Evolutionary conservation across 2,113 vertebrate species (phyloP).

Genomic region (Pseudopodoces humilis): DNA sequence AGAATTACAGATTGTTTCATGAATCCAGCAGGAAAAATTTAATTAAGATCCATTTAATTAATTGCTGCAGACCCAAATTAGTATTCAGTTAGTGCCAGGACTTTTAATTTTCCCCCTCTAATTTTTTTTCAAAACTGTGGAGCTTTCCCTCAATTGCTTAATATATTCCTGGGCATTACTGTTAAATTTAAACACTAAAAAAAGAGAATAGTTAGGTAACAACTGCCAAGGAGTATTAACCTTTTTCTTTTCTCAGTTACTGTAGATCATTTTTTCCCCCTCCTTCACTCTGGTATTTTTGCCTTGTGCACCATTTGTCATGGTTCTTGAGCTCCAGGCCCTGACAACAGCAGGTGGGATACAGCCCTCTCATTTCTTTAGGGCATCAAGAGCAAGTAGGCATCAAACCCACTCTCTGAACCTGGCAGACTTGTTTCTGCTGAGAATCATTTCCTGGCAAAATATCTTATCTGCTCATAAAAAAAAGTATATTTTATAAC

Average conservation of each 20-base stretch:
- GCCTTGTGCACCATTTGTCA: background rate
- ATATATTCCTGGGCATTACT: background rate
- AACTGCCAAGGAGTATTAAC: background rate
- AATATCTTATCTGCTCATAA: background rate
- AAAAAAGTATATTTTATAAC: background rate
- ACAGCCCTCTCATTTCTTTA: background rate
- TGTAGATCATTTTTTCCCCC: background rate
- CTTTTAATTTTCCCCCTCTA: background rate
- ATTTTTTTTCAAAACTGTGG: background rate
- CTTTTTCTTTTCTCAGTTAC: background rate
- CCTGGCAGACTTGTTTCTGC: background rate
- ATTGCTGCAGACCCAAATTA: background rate
- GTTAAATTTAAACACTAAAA: background rate
- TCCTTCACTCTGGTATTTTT: background rate
- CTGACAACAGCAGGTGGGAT: background rate
- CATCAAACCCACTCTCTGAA: background rate
- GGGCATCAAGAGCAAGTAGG: background rate
- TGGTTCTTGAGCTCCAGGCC: background rate
- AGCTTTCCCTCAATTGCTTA: background rate
- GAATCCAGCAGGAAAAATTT: background rate
- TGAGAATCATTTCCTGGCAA: background rate
- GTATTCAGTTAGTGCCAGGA: background rate
- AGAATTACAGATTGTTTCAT: background rate
- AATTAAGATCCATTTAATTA: constrained; percentile 41
- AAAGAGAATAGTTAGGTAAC: background rate